Conservation (phyloP, 2,888 invertebrate species). For the Phortica okadai region DNA sequence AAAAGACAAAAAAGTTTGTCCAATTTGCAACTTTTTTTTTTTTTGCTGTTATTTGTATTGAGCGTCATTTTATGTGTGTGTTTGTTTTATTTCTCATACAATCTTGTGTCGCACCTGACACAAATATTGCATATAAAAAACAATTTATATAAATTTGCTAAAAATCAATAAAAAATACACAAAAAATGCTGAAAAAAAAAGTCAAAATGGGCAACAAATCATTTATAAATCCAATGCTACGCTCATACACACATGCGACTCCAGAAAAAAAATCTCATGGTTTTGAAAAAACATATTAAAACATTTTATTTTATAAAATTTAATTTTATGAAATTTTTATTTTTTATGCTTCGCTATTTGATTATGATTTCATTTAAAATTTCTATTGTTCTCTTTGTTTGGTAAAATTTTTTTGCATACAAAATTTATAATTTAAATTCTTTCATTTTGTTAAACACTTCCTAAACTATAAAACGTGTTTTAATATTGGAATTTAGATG, state of each 20-base stretch:
- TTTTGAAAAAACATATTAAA: conserved; percentile 60
- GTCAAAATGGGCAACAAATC: conserved; percentile 56
- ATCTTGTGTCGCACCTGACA: not conserved
- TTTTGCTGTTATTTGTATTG: not conserved
- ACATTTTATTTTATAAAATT: not conserved
- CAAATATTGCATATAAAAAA: not conserved
- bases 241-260: conserved; percentile 38
- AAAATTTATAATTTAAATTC: no score
- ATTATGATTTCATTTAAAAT: no score
- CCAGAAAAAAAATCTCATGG: conserved; percentile 48
- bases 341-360: not conserved
- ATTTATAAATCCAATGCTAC: conserved; percentile 54
- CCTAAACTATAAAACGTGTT: no score
- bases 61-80: not conserved
- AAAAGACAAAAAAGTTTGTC: conserved; percentile 7
- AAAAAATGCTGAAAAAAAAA: conserved; percentile 30
- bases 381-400: no score
- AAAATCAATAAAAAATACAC: not conserved
- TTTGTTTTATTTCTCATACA: not conserved
- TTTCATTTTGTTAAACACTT: no score
- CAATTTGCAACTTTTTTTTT: conserved; percentile 10
- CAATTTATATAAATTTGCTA: not conserved
- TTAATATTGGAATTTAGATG: no score
- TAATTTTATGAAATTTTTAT: not conserved
- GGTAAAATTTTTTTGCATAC: no score